These are phyloP conservation scores for Drosophila bocki DNA, from an alignment of 1,140 invertebrate species.

Conservation along the genomic window DNA sequence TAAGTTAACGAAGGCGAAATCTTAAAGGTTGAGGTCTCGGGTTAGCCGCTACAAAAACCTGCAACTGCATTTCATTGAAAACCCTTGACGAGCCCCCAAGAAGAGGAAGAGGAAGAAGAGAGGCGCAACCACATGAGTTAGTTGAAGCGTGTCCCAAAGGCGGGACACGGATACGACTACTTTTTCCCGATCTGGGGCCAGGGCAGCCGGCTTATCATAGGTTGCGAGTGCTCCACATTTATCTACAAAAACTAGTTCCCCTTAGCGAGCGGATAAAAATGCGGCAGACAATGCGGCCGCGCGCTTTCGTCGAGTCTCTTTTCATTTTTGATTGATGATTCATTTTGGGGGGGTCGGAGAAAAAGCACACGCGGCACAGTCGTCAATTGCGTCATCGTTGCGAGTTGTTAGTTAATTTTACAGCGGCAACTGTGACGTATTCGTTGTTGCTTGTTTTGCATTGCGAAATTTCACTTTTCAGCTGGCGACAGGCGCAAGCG, in stretches of 20 bases:
- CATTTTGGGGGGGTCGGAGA: conserved; percentile 27
- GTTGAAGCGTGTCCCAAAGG: not conserved
- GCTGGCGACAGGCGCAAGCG: conserved; percentile 36
- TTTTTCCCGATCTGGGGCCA: conserved; percentile 11
- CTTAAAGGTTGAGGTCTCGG: conserved; percentile 7
- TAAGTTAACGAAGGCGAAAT: conserved; percentile 1
- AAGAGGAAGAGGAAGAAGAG: conserved; percentile 33
- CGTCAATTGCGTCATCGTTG: conserved; percentile 72
- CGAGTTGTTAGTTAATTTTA: conserved; percentile 39
- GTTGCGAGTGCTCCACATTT: conserved; percentile 14
- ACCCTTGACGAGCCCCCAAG: conserved; percentile 62
- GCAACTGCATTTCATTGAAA: conserved; percentile 53
- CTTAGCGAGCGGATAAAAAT: conserved; percentile 4
- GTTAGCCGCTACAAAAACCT: conserved; percentile 50
- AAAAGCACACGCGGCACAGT: conserved; percentile 75
- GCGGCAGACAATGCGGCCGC: conserved; percentile 38
- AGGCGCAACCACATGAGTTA: conserved; percentile 36
- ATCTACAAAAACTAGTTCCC: conserved; percentile 26
- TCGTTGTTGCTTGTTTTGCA: conserved; percentile 21
- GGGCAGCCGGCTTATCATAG: conserved; percentile 18
- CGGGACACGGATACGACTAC: conserved; percentile 2
- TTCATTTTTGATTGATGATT: conserved; percentile 59
- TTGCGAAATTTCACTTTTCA: conserved; percentile 52
- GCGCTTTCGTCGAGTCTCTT: conserved; percentile 22
- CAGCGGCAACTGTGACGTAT: conserved; percentile 49